phyloP scores from a whole-genome alignment of 2,113 vertebrate species.

The Clinocottus analis region DNA sequence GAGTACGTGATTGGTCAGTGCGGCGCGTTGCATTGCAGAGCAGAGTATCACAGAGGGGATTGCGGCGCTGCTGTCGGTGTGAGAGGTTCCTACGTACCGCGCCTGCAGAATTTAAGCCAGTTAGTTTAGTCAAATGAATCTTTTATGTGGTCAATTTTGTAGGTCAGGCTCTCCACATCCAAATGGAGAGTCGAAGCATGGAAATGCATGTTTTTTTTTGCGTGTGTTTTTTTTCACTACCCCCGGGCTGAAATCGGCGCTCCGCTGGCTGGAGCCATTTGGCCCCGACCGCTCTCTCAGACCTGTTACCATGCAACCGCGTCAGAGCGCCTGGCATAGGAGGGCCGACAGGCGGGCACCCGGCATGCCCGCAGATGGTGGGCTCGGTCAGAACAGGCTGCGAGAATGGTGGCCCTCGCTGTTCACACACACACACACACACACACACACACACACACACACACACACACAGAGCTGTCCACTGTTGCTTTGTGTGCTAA shows the following conservation, averaged over 20 bases:
- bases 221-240: background rate
- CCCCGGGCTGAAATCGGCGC: conserved; percentile 31
- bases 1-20: background rate
- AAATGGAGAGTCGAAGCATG: background rate
- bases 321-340: conserved; percentile 73
- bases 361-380: conserved; percentile 78
- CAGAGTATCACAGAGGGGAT: background rate
- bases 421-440: conserved; percentile 46
- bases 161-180: background rate
- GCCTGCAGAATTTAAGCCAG: too few species aligned
- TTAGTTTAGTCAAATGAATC: background rate
- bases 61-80: background rate
- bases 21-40: background rate
- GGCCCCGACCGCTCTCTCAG: conserved; percentile 61
- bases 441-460: conserved; percentile 43
- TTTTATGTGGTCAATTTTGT: background rate
- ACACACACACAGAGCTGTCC: conserved; percentile 37
- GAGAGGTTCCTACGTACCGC: background rate
- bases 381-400: conserved; percentile 73
- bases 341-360: conserved; percentile 72
- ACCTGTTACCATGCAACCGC: conserved; percentile 77
- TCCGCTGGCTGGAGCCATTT: conserved; percentile 49
- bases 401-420: conserved; percentile 61
- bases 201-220: background rate
- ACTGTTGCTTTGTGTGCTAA: conserved; percentile 67